These are phyloP conservation scores for Amia ocellicauda DNA, from an alignment of 2,113 vertebrate genomes.

Conservation along the genomic window DNA sequence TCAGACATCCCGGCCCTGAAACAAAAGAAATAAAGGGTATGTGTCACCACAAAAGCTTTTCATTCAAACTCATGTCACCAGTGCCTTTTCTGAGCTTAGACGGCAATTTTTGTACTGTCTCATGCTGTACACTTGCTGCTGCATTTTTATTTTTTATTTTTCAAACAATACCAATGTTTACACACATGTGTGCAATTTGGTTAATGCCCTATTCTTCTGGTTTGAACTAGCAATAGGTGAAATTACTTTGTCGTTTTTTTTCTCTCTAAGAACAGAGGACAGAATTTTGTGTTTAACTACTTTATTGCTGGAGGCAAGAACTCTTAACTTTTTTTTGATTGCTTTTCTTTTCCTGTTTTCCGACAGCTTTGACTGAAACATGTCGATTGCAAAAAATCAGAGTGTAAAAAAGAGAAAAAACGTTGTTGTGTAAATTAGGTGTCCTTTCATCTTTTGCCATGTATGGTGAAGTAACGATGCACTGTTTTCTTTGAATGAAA, in stretches of 20 bases:
- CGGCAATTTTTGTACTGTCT: background rate
- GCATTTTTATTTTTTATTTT: background rate
- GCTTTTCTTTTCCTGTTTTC: too few relatives aligned
- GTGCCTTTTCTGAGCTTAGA: background rate
- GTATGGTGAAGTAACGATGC: too few relatives aligned
- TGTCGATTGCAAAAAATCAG: too few relatives aligned
- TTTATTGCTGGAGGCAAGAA: background rate
- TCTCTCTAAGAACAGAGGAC: background rate
- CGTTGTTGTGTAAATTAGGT: too few relatives aligned
- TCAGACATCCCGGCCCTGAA: conserved; percentile 20
- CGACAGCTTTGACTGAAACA: too few relatives aligned
- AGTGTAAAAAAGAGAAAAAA: too few relatives aligned
- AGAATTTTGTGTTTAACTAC: background rate
- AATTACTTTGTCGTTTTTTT: background rate
- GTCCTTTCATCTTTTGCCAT: too few relatives aligned
- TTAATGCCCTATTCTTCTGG: background rate
- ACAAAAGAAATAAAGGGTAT: background rate
- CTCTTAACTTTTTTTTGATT: too few relatives aligned
- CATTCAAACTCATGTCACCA: background rate
- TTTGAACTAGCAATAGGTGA: background rate
- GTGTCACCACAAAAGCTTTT: background rate
- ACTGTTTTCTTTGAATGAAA: too few relatives aligned
- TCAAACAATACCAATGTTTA: background rate
- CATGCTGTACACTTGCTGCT: background rate
- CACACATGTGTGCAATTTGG: background rate